These are phyloP conservation scores for Percopsis transmontana DNA, from an alignment of 2,113 vertebrate species.

Conservation along the genomic window DNA sequence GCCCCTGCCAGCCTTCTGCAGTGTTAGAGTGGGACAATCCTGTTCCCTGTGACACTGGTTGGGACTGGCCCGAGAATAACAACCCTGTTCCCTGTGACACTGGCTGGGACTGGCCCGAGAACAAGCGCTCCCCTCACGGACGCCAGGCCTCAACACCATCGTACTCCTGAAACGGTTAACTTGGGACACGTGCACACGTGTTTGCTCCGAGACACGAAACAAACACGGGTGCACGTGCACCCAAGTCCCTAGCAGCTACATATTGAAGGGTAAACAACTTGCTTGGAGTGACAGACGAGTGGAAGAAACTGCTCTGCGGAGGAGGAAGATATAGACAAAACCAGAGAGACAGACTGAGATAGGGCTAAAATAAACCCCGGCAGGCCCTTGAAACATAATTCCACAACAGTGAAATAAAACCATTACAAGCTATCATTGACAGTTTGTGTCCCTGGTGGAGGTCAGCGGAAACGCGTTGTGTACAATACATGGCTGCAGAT, in stretches of 20 bases:
- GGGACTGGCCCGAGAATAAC: conserved; percentile 19
- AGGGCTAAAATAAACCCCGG: conserved; percentile 30
- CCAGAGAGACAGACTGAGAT: conserved; percentile 10
- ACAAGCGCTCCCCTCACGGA: conserved; percentile 30
- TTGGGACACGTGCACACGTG: background rate
- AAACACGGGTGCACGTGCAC: background rate
- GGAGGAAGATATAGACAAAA: conserved; percentile 7
- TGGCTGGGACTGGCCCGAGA: conserved; percentile 18
- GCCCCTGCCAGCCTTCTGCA: conserved; percentile 40
- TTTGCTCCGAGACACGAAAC: background rate
- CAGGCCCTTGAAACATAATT: conserved; percentile 13
- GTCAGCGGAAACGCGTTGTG: conserved; percentile 9
- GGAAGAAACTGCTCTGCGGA: background rate
- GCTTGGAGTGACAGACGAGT: conserved; percentile 2
- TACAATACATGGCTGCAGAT: conserved; percentile 21
- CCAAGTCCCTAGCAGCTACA: background rate
- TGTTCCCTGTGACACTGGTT: conserved; percentile 36
- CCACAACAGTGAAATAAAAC: conserved; percentile 12
- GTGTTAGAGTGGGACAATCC: conserved; percentile 36
- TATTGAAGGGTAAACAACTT: conserved; percentile 13
- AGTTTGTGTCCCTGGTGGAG: conserved; percentile 19
- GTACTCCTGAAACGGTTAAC: background rate
- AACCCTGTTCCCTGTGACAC: conserved; percentile 40
- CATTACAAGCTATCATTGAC: background rate
- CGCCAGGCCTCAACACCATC: background rate